Conservation (phyloP, 1,140 invertebrate species). For the Bombus consobrinus region DNA sequence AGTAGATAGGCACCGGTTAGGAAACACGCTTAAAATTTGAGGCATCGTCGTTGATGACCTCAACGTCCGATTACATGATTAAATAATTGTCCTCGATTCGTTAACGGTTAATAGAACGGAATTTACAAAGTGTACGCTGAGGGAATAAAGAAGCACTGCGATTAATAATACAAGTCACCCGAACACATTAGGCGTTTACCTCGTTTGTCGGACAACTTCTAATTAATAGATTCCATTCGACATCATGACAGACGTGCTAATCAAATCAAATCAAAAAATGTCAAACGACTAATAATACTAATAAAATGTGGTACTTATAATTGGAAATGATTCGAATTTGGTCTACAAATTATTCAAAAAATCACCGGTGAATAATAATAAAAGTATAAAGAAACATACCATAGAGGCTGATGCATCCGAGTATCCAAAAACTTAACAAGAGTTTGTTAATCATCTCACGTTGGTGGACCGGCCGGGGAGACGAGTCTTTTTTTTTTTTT, state of each 20-base stretch:
- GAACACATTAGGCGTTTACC: not conserved
- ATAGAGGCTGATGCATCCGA: constrained; percentile 73
- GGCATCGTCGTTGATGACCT: constrained; percentile 30
- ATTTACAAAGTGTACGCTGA: not conserved
- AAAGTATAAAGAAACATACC: constrained; percentile 68
- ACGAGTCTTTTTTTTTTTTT: constrained; percentile 51
- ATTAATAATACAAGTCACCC: not conserved
- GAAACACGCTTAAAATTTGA: constrained; percentile 48
- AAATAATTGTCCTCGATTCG: constrained; percentile 57
- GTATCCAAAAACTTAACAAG: constrained; percentile 75
- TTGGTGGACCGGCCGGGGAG: constrained; percentile 58
- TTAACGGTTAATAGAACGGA: constrained; percentile 55
- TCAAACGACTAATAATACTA: not conserved
- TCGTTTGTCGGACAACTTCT: not conserved
- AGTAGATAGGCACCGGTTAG: not conserved
- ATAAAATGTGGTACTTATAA: not conserved
- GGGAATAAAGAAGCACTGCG: not conserved
- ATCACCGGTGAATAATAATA: not conserved
- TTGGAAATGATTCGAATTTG: not conserved
- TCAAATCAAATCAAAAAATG: not conserved
- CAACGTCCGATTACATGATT: constrained; percentile 40
- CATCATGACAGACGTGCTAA: too few relatives aligned
- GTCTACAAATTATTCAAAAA: not conserved
- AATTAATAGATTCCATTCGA: not conserved
- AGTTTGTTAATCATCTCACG: constrained; percentile 80